Evolutionary conservation across 2,113 vertebrate species (phyloP), one percentile per base, ranked within the genome.

Genomic region (Leptobrachium leishanense): DNA sequence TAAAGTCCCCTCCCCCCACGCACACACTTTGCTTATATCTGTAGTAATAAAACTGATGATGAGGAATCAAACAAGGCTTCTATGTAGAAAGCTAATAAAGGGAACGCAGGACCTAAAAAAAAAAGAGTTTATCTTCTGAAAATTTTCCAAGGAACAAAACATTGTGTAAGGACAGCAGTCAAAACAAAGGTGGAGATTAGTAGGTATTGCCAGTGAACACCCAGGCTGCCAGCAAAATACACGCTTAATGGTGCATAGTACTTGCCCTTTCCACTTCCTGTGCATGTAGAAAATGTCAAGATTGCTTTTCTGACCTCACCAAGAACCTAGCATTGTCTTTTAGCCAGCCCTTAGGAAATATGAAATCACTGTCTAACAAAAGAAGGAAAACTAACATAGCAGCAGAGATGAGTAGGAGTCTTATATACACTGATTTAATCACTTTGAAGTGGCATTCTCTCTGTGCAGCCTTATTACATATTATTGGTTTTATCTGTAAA

Each of bases 301-400:
- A 88, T 85, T 62, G 86, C 89, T 87, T 92, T 93, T 92, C 91
- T 92, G 90, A 83, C 82, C 92, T 90, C 91, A 87, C 87, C 90
- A 90, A 91, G 88, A 86, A 86, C 84, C 13, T 81, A 8, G 3
- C 84, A 93, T 94, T 93, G 93, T 93, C 92, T 91, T 91, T 87
- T 74, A 0, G 1, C 86, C 90, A 8, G 83, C 92, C 78, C 86
- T 86, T 91, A 93, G 92, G 93, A 94, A 94, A 84, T 87, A 92
- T 93, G 92, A 94, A 91, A 91, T 94, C 92, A 93, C 89, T 76
- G 85, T 83, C 82, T 84, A 93, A 94, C 92, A 93, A 93, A 93
- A 91, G 90, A 86, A 91, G 93, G 93, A 93, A 94, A 92, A 91
- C 91, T 89, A 90, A 90, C 89, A 92, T 90, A 91, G 90, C 88